phyloP scores from a whole-genome alignment of 2,888 invertebrate species.

The Erebia epiphron region DNA sequence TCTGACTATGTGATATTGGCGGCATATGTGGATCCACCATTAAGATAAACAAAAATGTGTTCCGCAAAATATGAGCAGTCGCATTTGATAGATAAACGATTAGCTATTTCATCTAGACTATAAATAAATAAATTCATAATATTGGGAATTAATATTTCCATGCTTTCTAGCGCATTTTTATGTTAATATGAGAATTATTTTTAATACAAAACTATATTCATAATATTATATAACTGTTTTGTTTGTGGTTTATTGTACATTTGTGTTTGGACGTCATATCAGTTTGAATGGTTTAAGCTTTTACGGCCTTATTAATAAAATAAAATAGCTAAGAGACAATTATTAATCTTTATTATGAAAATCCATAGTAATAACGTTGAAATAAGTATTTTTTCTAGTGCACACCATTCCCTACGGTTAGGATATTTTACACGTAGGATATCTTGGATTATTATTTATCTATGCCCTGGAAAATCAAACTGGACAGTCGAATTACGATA shows the following conservation, averaged over 20 bases:
- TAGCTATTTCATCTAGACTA: constrained; percentile 10
- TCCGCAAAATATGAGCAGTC: not conserved
- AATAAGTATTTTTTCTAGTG: no score
- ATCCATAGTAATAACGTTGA: no score
- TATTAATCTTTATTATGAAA: no score
- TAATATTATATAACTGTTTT: constrained; percentile 15
- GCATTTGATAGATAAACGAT: not conserved
- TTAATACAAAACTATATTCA: constrained; percentile 25
- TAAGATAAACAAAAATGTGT: not conserved
- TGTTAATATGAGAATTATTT: constrained; percentile 1
- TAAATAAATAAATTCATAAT: constrained; percentile 10
- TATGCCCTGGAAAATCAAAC: no score
- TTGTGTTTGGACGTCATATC: constrained; percentile 35
- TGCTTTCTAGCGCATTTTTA: constrained; percentile 4
- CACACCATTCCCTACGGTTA: no score
- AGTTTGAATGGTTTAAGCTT: constrained; percentile 15
- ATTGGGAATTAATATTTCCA: constrained; percentile 12
- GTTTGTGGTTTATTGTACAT: constrained; percentile 30
- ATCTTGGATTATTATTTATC: no score
- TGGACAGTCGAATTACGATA: no score
- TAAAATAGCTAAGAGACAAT: no score
- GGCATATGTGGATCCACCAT: no score
- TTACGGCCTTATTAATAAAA: constrained; percentile 26
- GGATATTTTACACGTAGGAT: no score
- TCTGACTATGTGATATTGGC: no score